phyloP scores from a whole-genome alignment of 2,888 invertebrate genomes.

The Athalia rosae region DNA sequence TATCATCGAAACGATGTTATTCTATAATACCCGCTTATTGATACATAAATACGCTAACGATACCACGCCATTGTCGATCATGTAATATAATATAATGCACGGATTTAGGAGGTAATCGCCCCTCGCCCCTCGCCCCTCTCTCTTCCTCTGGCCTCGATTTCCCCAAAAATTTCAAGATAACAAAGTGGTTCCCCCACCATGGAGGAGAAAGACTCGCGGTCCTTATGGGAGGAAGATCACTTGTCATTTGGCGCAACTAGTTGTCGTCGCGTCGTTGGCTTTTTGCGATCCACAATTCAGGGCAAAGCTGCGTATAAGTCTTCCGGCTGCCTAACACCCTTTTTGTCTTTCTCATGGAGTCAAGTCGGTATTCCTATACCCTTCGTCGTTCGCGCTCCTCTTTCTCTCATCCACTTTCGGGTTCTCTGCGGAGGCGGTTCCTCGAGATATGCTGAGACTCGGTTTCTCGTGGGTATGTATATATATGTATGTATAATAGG shows the following conservation, averaged over 20 bases:
- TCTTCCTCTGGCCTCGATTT: not conserved
- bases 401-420: not conserved
- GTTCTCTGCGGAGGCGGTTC: not conserved
- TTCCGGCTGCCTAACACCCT: not conserved
- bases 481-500: not conserved
- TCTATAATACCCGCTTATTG: slow-evolving; percentile 31
- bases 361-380: too few species aligned
- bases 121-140: not conserved
- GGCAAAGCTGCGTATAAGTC: not conserved
- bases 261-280: slow-evolving; percentile 3
- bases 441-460: not conserved
- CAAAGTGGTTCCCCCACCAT: too few species aligned
- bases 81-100: too few species aligned
- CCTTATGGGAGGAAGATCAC: not conserved
- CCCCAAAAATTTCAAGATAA: not conserved
- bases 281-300: not conserved
- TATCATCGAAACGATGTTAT: slow-evolving; percentile 28
- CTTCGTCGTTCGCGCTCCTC: too few species aligned
- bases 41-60: slow-evolving; percentile 33
- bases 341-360: too few species aligned
- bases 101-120: slow-evolving; percentile 6
- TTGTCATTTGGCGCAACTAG: slow-evolving; percentile 15
- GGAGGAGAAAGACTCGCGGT: too few species aligned
- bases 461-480: not conserved
- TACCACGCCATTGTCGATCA: slow-evolving; percentile 24